These are phyloP conservation scores for Pegea sp. DNA, from an alignment of 23 tunicate species.

Conservation along the genomic window DNA sequence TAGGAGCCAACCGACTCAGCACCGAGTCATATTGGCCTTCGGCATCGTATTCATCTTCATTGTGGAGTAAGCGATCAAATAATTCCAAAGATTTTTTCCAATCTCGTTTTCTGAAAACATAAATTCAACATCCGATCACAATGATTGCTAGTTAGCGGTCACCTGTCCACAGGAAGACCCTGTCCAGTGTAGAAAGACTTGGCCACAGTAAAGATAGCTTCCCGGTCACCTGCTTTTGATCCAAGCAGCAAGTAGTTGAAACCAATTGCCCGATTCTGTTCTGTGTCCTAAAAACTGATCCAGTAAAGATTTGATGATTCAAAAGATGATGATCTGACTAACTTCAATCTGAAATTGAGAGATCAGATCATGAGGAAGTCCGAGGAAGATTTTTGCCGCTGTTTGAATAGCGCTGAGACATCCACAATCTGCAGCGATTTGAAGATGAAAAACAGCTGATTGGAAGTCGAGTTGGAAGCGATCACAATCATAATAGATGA, in stretches of 20 bases:
- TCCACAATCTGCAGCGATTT: conserved; percentile 75
- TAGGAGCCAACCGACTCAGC: conserved; percentile 35
- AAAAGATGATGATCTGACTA: background rate
- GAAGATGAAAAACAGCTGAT: conserved; percentile 77
- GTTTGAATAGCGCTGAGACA: conserved; percentile 54
- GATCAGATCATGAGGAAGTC: conserved; percentile 85
- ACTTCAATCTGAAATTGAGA: conserved; percentile 36
- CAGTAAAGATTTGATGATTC: background rate
- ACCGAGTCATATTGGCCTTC: conserved; percentile 80
- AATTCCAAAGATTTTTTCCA: conserved; percentile 30
- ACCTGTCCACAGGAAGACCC: conserved; percentile 61
- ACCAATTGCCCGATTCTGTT: conserved; percentile 45
- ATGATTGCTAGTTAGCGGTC: no score
- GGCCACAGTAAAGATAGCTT: conserved; percentile 54
- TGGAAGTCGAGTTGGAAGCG: conserved; percentile 64
- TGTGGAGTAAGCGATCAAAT: conserved; percentile 27
- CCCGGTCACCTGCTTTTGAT: conserved; percentile 67
- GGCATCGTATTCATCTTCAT: conserved; percentile 22
- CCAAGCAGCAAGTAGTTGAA: conserved; percentile 52
- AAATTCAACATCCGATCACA: no score
- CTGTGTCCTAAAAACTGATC: conserved; percentile 11
- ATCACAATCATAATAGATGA: conserved; percentile 48
- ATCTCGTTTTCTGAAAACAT: conserved; percentile 15
- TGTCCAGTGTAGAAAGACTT: conserved; percentile 51
- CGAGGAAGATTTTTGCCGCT: conserved; percentile 45